Conservation (phyloP, 2,888 invertebrate species). For the Drosophila ochracea region DNA sequence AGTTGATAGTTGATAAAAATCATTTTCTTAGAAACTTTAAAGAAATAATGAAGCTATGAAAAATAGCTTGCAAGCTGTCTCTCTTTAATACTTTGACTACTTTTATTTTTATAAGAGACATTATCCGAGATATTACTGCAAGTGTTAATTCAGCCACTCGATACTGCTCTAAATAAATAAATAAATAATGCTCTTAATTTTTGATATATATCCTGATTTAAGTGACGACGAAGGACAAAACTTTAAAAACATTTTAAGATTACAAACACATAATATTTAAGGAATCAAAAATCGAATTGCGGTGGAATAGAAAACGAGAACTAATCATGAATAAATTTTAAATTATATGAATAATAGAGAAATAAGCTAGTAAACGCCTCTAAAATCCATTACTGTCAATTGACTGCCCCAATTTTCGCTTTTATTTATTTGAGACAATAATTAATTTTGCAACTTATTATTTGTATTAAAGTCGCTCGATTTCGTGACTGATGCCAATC, state of each 20-base stretch:
- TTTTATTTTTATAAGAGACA: neutral
- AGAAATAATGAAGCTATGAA: neutral
- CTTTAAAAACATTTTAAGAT: neutral
- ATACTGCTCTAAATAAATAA: neutral
- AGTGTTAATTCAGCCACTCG: neutral
- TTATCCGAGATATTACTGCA: neutral
- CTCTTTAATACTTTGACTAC: neutral
- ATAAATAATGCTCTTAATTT: neutral
- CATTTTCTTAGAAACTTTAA: neutral
- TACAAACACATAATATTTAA: neutral
- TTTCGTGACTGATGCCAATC: neutral
- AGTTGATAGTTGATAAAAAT: neutral
- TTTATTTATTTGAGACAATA: neutral
- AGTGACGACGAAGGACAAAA: neutral
- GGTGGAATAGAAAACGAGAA: neutral
- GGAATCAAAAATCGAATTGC: neutral
- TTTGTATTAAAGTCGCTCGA: neutral
- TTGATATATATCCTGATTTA: neutral
- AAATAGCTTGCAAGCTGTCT: neutral
- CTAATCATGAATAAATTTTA: neutral
- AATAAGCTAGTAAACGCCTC: neutral
- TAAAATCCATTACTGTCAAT: neutral
- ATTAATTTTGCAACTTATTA: neutral
- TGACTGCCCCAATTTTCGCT: neutral
- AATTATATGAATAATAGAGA: neutral